phyloP scores from a whole-genome alignment of 2,888 invertebrate genomes.

The Corbicula japonica region DNA sequence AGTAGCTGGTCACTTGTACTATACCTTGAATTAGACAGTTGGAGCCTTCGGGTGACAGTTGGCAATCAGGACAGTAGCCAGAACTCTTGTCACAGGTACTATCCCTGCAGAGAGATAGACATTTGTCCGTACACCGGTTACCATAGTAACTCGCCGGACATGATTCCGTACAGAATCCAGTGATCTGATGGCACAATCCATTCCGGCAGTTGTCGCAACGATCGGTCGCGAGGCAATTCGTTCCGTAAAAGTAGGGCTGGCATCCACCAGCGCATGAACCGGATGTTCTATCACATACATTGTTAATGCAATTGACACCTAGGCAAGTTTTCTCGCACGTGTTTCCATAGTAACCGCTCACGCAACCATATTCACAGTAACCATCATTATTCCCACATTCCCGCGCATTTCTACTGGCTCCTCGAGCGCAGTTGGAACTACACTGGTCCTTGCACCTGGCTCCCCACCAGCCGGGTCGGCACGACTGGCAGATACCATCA shows the following conservation, averaged over 20 bases:
- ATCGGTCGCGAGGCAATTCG: constrained; percentile 25
- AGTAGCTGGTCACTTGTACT: too few relatives aligned
- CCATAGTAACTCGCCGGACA: constrained; percentile 44
- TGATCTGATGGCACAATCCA: constrained; percentile 29
- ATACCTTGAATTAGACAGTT: constrained; percentile 47
- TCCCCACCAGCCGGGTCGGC: constrained; percentile 32
- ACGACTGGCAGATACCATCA: constrained; percentile 34
- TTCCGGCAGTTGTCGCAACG: constrained; percentile 37
- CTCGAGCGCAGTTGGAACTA: constrained; percentile 12
- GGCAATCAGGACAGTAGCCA: constrained; percentile 48
- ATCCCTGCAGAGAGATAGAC: constrained; percentile 38
- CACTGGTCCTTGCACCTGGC: constrained; percentile 20
- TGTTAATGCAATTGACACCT: constrained; percentile 22
- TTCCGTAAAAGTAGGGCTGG: constrained; percentile 23
- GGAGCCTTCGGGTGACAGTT: constrained; percentile 34
- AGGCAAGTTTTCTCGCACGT: constrained; percentile 28
- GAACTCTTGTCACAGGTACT: constrained; percentile 31
- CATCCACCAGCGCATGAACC: constrained; percentile 44
- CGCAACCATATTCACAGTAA: constrained; percentile 42
- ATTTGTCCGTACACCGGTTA: constrained; percentile 24
- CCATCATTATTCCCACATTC: constrained; percentile 40
- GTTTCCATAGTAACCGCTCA: constrained; percentile 37
- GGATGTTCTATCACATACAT: constrained; percentile 20
- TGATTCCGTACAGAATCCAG: constrained; percentile 30
- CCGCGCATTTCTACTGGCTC: not conserved